Base-by-base conservation (phyloP, 2,113 vertebrate species). In the Corvus moneduloides region DNA sequence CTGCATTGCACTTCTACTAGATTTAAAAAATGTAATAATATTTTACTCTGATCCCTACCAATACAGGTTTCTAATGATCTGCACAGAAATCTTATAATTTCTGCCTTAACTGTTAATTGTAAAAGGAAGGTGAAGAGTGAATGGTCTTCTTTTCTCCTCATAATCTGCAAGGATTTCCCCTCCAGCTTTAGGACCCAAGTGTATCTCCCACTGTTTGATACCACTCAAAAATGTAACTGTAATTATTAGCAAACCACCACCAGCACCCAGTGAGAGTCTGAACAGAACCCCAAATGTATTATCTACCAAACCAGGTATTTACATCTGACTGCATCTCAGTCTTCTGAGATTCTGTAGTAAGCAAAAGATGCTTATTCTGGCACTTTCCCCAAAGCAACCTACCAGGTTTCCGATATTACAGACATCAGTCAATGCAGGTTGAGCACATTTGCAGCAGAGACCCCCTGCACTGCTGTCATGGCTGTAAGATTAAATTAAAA, bases 401-500 rank as follows among this genome's bases (percentile, higher is more conserved):
- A 37, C 7, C 6, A 87, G 74, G 49, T 91, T 92, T 75, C 69
- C 66, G 91, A 74, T 59, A 72, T 52, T 92, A 77, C 66, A 75
- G 66, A 41, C 91, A 85, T 89, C 94, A 73, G 87, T 84, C 87
- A 92, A 58, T 52, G 58, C 62, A 84, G 73, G 43, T 41, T 79
- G 89, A 86, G 58, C 71, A 41, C 48, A 68, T 75, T 84, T 59
- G 48, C 81, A 95, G 87, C 81, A 89, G 81, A 76, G 80, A 82
- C 78, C 84, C 66, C 87, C 84, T 87, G 87, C 54, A 56, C 46
- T 75, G 84, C 81, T 89, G 67, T 91, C 94, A 93, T 3, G 18
- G 59, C 81, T 94, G 81, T 79, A 87, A 64, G 84, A 78, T 89
- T 85, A 44, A 69, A 95, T 93, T 76, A 73, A 93, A 93, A 87